Conservation (phyloP, 2,797 vertebrate species). For the Florisuga fusca region DNA sequence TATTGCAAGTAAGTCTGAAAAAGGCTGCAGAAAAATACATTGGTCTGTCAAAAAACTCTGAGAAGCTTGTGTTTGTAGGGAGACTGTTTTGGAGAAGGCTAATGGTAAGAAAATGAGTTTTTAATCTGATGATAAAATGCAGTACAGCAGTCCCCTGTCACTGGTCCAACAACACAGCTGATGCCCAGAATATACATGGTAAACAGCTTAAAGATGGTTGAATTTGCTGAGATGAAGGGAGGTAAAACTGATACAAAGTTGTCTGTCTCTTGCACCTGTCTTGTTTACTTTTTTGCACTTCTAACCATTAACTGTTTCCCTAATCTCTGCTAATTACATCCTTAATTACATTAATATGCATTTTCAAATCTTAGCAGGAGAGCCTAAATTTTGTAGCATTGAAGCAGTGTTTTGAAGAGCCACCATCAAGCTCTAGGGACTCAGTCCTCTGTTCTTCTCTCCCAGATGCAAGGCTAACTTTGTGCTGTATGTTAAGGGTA, state of each 20-base stretch:
- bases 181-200: neutral
- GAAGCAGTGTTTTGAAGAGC: constrained; percentile 41
- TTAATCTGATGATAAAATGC: constrained; percentile 67
- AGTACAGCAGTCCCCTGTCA: constrained; percentile 62
- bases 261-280: constrained; percentile 73
- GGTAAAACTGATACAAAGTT: constrained; percentile 23
- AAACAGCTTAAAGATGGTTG: neutral
- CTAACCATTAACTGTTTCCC: constrained; percentile 67
- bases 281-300: constrained; percentile 67
- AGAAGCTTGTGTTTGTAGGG: neutral
- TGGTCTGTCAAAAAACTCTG: neutral
- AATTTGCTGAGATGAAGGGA: constrained; percentile 46
- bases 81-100: neutral
- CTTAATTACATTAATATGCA: constrained; percentile 65
- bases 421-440: neutral
- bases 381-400: constrained; percentile 2
- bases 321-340: constrained; percentile 76
- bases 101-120: neutral
- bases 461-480: neutral
- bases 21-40: neutral
- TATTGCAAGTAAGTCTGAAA: neutral
- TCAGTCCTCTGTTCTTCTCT: neutral
- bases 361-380: constrained; percentile 56
- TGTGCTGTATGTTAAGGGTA: neutral
- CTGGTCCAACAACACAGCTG: constrained; percentile 13